phyloP scores from a whole-genome alignment of 1,140 invertebrate genomes.

The Neodiprion lecontei region DNA sequence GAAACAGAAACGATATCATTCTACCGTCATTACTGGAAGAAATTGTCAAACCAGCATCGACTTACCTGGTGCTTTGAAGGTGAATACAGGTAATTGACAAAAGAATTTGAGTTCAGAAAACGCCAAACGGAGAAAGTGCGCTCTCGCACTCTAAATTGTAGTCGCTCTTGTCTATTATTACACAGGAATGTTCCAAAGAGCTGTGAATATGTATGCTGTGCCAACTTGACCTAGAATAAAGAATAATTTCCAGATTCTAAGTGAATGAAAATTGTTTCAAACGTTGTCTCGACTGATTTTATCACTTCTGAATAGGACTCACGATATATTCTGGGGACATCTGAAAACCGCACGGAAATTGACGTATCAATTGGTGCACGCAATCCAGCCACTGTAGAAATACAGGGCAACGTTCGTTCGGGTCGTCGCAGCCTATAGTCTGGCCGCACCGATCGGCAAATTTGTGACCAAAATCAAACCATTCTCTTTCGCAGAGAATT shows the following conservation, averaged over 20 bases:
- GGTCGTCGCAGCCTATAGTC: conserved; percentile 80
- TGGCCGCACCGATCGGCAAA: conserved; percentile 95
- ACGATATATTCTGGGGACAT: conserved; percentile 94
- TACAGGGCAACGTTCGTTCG: conserved; percentile 93
- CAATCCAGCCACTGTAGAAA: conserved; percentile 98
- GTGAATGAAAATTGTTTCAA: neutral
- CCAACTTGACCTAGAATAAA: conserved; percentile 85
- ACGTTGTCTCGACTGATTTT: neutral
- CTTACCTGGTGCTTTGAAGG: conserved; percentile 62
- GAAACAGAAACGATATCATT: neutral
- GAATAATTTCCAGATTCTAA: conserved; percentile 13
- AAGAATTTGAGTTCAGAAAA: conserved; percentile 78
- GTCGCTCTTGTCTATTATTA: conserved; percentile 83
- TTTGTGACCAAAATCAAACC: conserved; percentile 97
- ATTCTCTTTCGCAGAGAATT: conserved; percentile 90
- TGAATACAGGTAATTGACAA: conserved; percentile 86
- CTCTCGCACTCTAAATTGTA: conserved; percentile 70
- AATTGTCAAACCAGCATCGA: conserved; percentile 2
- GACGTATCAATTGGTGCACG: conserved; percentile 88
- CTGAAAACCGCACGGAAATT: conserved; percentile 94
- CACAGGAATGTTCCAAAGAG: conserved; percentile 97
- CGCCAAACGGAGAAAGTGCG: conserved; percentile 89
- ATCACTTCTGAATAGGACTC: conserved; percentile 45
- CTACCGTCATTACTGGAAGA: conserved; percentile 9
- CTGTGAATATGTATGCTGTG: conserved; percentile 93